Conservation (phyloP, 2,797 vertebrate species). For the Microcaecilia unicolor region DNA sequence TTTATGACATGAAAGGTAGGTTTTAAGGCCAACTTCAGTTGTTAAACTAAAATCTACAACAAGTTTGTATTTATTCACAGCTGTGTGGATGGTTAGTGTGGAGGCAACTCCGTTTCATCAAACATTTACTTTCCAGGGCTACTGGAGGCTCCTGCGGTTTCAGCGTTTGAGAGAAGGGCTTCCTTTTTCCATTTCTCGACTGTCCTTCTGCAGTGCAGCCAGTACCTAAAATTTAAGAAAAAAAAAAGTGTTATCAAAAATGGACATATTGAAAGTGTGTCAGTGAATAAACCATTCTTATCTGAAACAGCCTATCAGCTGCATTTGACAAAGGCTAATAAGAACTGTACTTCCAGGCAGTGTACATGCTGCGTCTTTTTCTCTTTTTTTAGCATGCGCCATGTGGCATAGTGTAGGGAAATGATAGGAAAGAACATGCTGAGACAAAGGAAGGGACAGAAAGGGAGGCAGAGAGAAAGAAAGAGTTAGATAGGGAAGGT, state of each 20-base stretch:
- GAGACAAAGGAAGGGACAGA: too few species aligned
- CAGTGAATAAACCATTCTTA: neutral
- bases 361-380: too few species aligned
- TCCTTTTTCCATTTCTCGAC: slow-evolving; percentile 63
- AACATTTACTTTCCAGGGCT: neutral
- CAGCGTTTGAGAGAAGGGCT: slow-evolving; percentile 76
- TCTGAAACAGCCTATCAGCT: neutral
- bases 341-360: too few species aligned
- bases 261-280: too few species aligned
- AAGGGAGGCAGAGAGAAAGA: too few species aligned
- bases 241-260: neutral
- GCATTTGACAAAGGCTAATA: neutral
- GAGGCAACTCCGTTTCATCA: neutral
- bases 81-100: slow-evolving; percentile 1
- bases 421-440: too few species aligned
- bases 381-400: too few species aligned
- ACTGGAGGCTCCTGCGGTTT: slow-evolving; percentile 5
- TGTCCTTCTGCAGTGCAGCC: slow-evolving; percentile 76
- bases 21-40: slow-evolving; percentile 47
- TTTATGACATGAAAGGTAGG: slow-evolving; percentile 2
- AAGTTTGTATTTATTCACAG: slow-evolving; percentile 15
- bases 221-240: slow-evolving; percentile 58
- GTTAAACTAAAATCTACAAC: slow-evolving; percentile 6
- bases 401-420: too few species aligned
- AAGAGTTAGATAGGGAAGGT: too few species aligned